These are phyloP conservation scores for Achatina immaculata DNA, from an alignment of 1,140 invertebrate genomes.

Conservation along the genomic window DNA sequence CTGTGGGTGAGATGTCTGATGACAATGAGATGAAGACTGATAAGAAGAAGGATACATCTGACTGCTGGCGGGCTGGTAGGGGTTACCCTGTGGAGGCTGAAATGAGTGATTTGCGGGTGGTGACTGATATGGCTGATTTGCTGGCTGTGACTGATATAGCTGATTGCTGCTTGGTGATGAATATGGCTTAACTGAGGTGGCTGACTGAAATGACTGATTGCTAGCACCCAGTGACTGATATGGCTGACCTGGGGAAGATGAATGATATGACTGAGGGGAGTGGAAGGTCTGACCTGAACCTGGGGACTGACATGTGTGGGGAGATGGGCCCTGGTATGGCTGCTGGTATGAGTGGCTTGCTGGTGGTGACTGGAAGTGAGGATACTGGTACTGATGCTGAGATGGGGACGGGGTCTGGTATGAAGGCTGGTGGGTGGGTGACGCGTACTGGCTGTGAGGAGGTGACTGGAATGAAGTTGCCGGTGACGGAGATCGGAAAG, in stretches of 20 bases:
- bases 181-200: not conserved
- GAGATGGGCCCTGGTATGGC: conserved; percentile 12
- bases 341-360: not conserved
- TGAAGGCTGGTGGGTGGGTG: conserved; percentile 33
- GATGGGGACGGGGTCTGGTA: conserved; percentile 29
- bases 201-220: not conserved
- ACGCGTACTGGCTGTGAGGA: not conserved
- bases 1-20: not conserved
- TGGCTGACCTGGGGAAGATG: not conserved
- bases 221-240: not conserved
- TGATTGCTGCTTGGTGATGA: not conserved
- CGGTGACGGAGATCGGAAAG: not conserved
- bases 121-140: conserved; percentile 11
- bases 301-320: conserved; percentile 16
- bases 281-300: not conserved
- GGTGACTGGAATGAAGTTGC: not conserved
- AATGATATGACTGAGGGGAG: conserved; percentile 16
- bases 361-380: conserved; percentile 1
- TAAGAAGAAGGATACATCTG: conserved; percentile 16
- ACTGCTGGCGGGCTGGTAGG: not conserved
- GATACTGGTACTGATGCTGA: not conserved
- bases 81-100: not conserved
- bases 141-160: not conserved
- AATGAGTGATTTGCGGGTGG: not conserved
- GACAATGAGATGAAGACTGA: not conserved